Evolutionary conservation across 2,797 vertebrate genomes (phyloP).

Genomic region (Platalea minor): DNA sequence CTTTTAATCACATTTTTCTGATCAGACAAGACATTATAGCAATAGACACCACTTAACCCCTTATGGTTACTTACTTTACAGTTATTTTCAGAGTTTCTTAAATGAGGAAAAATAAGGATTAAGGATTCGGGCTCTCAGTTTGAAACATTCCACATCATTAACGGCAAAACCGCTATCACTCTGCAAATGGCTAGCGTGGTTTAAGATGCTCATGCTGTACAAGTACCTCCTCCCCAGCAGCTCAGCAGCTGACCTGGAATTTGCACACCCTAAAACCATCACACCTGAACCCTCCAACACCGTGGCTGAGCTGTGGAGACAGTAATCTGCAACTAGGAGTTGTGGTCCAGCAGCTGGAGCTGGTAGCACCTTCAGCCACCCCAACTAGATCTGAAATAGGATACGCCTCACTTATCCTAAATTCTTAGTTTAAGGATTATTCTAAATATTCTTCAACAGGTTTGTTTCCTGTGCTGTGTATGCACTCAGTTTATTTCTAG

Average conservation of each 20-base stretch:
- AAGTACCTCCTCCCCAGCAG: not conserved
- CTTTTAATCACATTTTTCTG: not conserved
- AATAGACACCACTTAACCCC: not conserved
- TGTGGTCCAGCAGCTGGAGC: not conserved
- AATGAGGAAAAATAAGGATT: not conserved
- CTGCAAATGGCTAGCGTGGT: accelerated
- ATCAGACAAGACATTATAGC: not conserved
- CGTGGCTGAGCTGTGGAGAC: accelerated
- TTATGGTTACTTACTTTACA: not conserved
- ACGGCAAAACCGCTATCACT: not conserved
- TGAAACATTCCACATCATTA: not conserved
- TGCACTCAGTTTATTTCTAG: not conserved
- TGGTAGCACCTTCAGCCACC: not conserved
- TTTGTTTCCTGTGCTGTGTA: not conserved
- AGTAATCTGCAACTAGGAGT: not conserved
- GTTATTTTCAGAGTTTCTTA: not conserved
- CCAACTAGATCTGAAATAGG: not conserved
- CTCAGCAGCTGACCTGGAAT: not conserved
- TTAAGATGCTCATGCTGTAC: not conserved
- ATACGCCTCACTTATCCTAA: accelerated
- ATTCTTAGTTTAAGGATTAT: not conserved
- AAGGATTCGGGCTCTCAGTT: not conserved
- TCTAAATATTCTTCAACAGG: not conserved
- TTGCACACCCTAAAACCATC: not conserved
- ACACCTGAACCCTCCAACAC: not conserved